Evolutionary conservation across 1,140 invertebrate species (phyloP).

Genomic region (Drosophila ironensis): DNA sequence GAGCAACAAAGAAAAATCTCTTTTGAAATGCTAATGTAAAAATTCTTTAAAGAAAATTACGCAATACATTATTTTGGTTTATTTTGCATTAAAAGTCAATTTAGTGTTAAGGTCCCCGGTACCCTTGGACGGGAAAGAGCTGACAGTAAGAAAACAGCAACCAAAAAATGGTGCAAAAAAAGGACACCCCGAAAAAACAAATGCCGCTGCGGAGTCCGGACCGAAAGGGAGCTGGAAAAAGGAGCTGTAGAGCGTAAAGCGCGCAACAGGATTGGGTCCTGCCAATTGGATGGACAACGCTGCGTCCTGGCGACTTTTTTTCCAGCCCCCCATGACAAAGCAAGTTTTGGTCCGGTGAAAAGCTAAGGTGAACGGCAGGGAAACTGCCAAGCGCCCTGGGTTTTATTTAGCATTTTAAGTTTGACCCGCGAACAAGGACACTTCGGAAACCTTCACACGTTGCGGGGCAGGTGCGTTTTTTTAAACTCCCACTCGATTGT

Average conservation of each 20-base stretch:
- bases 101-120: slow-evolving; percentile 71
- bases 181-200: slow-evolving; percentile 50
- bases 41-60: slow-evolving; percentile 81
- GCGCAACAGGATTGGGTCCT: slow-evolving; percentile 69
- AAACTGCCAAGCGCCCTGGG: slow-evolving; percentile 57
- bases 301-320: slow-evolving; percentile 13
- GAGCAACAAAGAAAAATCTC: slow-evolving; percentile 67
- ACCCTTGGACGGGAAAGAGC: slow-evolving; percentile 1
- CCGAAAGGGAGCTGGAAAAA: slow-evolving; percentile 41
- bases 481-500: slow-evolving; percentile 1
- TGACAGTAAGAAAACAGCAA: slow-evolving; percentile 1
- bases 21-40: slow-evolving; percentile 80
- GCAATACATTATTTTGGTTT: slow-evolving; percentile 80
- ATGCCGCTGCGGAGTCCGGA: slow-evolving; percentile 17
- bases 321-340: slow-evolving; percentile 58
- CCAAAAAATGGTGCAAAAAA: slow-evolving; percentile 42
- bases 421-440: slow-evolving; percentile 30
- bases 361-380: slow-evolving; percentile 50
- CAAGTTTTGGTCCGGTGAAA: too few relatives aligned
- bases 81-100: slow-evolving; percentile 80
- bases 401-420: slow-evolving; percentile 77
- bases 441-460: slow-evolving; percentile 43
- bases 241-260: slow-evolving; percentile 61
- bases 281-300: slow-evolving; percentile 13
- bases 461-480: slow-evolving; percentile 14